Conservation (phyloP, 2,113 vertebrate species). For the Thalassarche chlororhynchos region DNA sequence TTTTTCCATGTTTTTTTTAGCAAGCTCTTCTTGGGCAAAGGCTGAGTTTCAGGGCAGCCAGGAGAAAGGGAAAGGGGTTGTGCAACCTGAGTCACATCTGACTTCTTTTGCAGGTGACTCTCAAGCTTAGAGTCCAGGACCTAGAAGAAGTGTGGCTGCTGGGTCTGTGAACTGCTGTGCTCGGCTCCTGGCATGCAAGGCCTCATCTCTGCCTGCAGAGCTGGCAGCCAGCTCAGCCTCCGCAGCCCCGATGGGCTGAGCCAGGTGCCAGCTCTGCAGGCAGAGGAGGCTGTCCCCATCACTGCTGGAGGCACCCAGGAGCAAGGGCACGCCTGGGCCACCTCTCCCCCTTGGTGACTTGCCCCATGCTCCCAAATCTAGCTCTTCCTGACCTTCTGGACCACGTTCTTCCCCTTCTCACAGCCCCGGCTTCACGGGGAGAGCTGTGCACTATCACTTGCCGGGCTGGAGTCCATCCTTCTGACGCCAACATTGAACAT, state of each 20-base stretch:
- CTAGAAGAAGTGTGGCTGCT: background rate
- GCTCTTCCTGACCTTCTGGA: background rate
- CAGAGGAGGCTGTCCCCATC: background rate
- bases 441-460: fast-evolving
- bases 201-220: background rate
- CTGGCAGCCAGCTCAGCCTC: background rate
- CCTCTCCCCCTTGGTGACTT: background rate
- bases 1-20: background rate
- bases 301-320: background rate
- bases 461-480: background rate
- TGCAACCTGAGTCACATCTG: background rate
- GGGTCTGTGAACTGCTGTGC: background rate
- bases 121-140: background rate
- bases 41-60: background rate
- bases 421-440: fast-evolving
- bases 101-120: background rate
- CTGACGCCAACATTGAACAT: fast-evolving
- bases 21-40: background rate
- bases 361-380: background rate
- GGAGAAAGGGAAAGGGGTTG: background rate
- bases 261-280: background rate
- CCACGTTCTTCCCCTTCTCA: background rate
- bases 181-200: background rate
- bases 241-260: background rate
- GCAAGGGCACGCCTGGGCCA: background rate